Base-by-base conservation (phyloP, 92 coral and sea anemone genomes). In the Porites evermanni region DNA sequence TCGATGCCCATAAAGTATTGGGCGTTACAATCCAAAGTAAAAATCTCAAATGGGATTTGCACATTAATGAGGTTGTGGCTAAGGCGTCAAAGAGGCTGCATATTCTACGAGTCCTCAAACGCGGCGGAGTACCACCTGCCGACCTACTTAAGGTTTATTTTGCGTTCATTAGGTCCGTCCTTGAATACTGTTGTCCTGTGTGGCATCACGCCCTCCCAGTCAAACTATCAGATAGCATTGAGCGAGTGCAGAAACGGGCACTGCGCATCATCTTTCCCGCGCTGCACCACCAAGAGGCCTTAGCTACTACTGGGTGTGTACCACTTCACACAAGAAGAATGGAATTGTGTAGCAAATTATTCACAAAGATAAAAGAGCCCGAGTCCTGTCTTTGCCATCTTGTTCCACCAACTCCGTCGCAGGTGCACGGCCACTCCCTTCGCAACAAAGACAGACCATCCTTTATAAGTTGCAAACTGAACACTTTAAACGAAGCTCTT, bases 101-200 rank as follows among this genome's bases (percentile, higher is more conserved):
- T 58, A 63, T 72, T 53, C 67, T 89, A 32, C 89, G 75, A 16
- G 79, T 84, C 17, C 70, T 89, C 29, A 72, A 86, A 58, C 89
- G 92, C 64, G 52, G 79, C 38, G 92, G 92, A 8, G 80, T 78
- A 54, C 88, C 81, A 44, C 65, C 73, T 18, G 9, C 75, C 12
- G 88, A 84, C 67, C 82, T 69, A 26, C 79, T 83, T 67, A 12
- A 47, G 23, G 76, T 54, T 19, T 58, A 83, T 72, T 71, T 74
- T 51, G 81, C 89, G 2, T 54, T 89, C 23, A 89, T 89, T 21
- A 72, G 86, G 29, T 84, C 92, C 23, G 68, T 83, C 23, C 70
- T 89, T 17, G 92, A 89, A 77, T 83, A 84, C 56, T 89, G 79
- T 72, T 88, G 86, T 67, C 74, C 64, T 47, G 82, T 88, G 70